Evolutionary conservation across 2,888 invertebrate genomes (phyloP).

Genomic region (Zygothrica quintamaculata): DNA sequence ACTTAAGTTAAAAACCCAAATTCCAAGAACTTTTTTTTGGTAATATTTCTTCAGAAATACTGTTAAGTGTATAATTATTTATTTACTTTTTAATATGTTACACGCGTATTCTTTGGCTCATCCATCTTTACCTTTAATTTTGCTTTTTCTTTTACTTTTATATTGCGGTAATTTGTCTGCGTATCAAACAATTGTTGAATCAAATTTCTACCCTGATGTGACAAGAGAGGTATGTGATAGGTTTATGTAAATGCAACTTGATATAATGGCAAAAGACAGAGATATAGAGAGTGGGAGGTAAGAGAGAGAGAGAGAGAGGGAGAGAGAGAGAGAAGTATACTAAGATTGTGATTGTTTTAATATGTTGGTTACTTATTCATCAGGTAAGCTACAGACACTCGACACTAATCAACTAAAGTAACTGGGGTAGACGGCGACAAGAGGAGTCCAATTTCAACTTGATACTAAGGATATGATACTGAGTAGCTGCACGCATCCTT

Average conservation of each 20-base stretch:
- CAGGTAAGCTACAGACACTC: conserved; percentile 54
- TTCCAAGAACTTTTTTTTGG: conserved; percentile 1
- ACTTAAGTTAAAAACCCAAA: conserved; percentile 8
- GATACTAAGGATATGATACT: no score
- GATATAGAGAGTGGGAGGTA: conserved; percentile 2
- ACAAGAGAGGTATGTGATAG: conserved; percentile 21
- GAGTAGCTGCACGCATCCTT: conserved; percentile 61
- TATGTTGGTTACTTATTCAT: conserved; percentile 68
- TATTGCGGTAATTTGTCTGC: conserved; percentile 58
- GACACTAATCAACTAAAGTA: conserved; percentile 78
- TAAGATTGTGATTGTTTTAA: conserved; percentile 43
- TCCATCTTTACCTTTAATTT: conserved; percentile 36
- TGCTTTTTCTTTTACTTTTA: conserved; percentile 11
- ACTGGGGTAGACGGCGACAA: conserved; percentile 34
- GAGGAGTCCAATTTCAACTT: conserved; percentile 16
- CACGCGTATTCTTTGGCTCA: conserved; percentile 34
- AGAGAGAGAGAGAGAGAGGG: conserved; percentile 11
- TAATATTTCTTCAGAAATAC: conserved; percentile 13
- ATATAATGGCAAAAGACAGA: no score
- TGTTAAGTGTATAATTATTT: conserved; percentile 11
- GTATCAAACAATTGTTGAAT: conserved; percentile 62
- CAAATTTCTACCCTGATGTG: no score
- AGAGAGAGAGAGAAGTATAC: conserved; percentile 29
- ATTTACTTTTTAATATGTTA: conserved; percentile 64
- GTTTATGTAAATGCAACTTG: conserved; percentile 51